Conservation (phyloP, 2,888 invertebrate genomes). For the Drosophila neonasuta region DNA sequence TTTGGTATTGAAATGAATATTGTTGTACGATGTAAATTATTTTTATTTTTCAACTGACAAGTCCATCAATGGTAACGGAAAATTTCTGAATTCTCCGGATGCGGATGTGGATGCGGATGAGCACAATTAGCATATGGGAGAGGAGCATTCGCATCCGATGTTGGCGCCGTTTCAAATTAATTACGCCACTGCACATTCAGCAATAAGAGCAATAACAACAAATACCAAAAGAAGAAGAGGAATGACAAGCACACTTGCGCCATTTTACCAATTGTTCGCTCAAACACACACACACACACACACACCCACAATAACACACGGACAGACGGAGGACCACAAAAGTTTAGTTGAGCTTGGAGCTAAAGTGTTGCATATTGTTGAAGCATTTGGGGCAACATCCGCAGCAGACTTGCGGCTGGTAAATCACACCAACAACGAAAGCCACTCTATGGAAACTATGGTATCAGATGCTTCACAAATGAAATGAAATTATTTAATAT, state of each 20-base stretch:
- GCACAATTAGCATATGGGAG: slow-evolving; percentile 66
- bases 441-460: slow-evolving; percentile 16
- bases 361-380: slow-evolving; percentile 58
- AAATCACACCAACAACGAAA: slow-evolving; percentile 35
- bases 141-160: slow-evolving; percentile 54
- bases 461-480: slow-evolving; percentile 3
- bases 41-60: slow-evolving; percentile 44
- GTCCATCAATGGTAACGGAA: slow-evolving; percentile 44
- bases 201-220: slow-evolving; percentile 34
- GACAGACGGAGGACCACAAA: slow-evolving; percentile 41
- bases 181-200: slow-evolving; percentile 72
- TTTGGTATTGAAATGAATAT: slow-evolving; percentile 30
- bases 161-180: slow-evolving; percentile 73
- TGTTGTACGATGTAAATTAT: slow-evolving; percentile 30
- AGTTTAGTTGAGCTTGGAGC: slow-evolving; percentile 55
- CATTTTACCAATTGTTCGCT: slow-evolving; percentile 56
- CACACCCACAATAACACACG: slow-evolving; percentile 10
- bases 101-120: slow-evolving; percentile 63
- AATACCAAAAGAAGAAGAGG: slow-evolving; percentile 26
- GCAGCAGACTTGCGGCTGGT: slow-evolving; percentile 62
- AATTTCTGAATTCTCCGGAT: slow-evolving; percentile 45
- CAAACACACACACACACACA: slow-evolving; percentile 16
- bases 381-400: slow-evolving; percentile 70
- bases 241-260: slow-evolving; percentile 51
- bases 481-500: slow-evolving; percentile 55